Evolutionary conservation across 2,113 vertebrate species (phyloP), one percentile per base, ranked within the genome.

Genomic region (Forbesichthys papilliferus): DNA sequence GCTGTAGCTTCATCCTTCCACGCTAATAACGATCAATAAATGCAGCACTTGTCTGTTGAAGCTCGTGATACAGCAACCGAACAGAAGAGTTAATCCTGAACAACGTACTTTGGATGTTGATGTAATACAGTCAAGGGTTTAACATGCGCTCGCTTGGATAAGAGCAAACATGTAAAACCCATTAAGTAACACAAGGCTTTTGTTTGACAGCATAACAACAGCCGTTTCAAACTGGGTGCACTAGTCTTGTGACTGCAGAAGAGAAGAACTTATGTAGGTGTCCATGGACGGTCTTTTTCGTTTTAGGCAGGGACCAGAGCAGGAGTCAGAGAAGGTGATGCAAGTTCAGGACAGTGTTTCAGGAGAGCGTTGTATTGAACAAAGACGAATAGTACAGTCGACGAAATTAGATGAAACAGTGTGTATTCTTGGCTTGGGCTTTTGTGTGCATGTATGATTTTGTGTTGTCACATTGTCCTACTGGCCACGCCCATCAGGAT

Each of bases 321-420:
- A 27, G 27, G 27, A 27, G 27, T 27, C 27, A 27, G 27, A 34
- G 60, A 56, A 73, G 68, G 73, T 69, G 73, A 64, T 73, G 61
- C 49, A 65, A 61, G 68, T 62, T n/a, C 63, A 42, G 36, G 7
- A 7, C 36, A 5, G 81, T 56, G 64, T 71, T 56, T 6, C 51
- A 73, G 75, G 70, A 78, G 18, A 13, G 52, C 42, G 53, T n/a
- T 42, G 36, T 34, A 13, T 33, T 34, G 12, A 10, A 34, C 18
- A 59, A 58, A 27, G 27, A 11, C 11, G 13, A 52, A 9, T 12
- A 11, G 49, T 12, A 14, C 49, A 52, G 49, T 12, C 49, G 11
- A 11, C 13, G 2, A 52, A 52, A 52, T 12, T 3, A 52, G 49
- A 66, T 52, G 33, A 64, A 58, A 52, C 60, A 59, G 61, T 52